These are phyloP conservation scores for Pseudois nayaur DNA, from an alignment of 2,113 vertebrate species.

Conservation along the genomic window DNA sequence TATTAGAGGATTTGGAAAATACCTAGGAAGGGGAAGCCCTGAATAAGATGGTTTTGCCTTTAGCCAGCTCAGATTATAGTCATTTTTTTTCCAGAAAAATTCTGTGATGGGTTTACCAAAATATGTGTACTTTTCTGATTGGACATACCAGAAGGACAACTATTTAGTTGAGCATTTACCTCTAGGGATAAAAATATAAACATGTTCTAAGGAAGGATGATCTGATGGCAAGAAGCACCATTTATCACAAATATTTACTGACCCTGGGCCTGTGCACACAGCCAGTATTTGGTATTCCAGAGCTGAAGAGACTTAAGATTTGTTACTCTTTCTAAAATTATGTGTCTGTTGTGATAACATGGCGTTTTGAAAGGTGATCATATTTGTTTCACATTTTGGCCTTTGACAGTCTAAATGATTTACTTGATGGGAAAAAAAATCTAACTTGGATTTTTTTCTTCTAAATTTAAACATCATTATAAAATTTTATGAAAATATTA, in stretches of 20 bases:
- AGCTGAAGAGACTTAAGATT: not conserved
- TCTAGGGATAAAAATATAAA: slow-evolving; percentile 14
- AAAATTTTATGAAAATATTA: not conserved
- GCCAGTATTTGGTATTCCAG: not conserved
- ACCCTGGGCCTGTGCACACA: not conserved
- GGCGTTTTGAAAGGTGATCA: not conserved
- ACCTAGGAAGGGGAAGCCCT: not conserved
- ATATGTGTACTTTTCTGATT: not conserved
- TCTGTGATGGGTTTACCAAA: not conserved
- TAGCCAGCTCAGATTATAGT: not conserved
- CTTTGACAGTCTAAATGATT: not conserved
- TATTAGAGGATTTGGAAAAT: not conserved
- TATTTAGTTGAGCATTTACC: not conserved
- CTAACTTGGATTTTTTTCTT: not conserved
- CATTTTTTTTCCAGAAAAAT: not conserved
- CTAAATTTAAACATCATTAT: not conserved
- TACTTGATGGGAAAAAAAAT: not conserved
- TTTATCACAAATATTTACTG: slow-evolving; percentile 19
- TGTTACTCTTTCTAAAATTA: slow-evolving; percentile 1
- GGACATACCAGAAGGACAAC: not conserved
- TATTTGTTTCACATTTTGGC: not conserved
- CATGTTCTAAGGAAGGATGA: not conserved
- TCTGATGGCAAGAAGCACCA: not conserved
- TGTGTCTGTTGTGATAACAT: not conserved
- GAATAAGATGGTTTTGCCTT: not conserved